phyloP scores from a whole-genome alignment of 1,140 invertebrate genomes.

The Sycophila sp. region DNA sequence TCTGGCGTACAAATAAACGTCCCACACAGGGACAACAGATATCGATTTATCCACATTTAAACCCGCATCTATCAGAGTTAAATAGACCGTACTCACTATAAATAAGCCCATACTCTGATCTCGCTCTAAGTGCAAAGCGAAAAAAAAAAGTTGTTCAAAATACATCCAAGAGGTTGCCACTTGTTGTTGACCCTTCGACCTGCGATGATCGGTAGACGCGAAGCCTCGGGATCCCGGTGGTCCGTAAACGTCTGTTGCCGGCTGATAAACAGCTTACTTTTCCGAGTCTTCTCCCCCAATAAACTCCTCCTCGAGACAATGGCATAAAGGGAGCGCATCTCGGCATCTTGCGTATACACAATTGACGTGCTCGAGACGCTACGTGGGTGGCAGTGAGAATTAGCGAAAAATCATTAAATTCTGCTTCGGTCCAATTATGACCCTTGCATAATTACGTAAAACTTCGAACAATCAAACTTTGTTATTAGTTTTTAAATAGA shows the following conservation, averaged over 20 bases:
- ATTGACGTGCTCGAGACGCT: no score
- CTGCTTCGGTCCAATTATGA: no score
- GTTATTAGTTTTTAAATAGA: slow-evolving; percentile 1
- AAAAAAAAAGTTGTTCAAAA: background rate
- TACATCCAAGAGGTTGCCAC: background rate
- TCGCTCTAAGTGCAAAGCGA: no score
- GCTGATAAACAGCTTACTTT: slow-evolving; percentile 55
- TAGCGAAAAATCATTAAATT: no score
- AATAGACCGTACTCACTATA: no score
- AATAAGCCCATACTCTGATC: no score
- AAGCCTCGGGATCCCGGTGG: background rate
- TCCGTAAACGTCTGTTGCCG: slow-evolving; percentile 30
- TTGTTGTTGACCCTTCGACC: background rate
- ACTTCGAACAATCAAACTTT: background rate
- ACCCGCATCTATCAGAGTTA: background rate
- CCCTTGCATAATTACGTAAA: no score
- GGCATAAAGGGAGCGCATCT: no score
- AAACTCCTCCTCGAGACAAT: slow-evolving; percentile 39
- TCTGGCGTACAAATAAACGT: background rate
- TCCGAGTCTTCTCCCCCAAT: slow-evolving; percentile 43
- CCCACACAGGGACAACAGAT: background rate
- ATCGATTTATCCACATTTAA: background rate
- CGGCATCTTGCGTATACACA: no score
- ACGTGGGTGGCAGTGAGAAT: no score
- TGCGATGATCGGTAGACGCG: background rate